phyloP scores from a whole-genome alignment of 1,140 invertebrate species.

The Berghia stephanieae region DNA sequence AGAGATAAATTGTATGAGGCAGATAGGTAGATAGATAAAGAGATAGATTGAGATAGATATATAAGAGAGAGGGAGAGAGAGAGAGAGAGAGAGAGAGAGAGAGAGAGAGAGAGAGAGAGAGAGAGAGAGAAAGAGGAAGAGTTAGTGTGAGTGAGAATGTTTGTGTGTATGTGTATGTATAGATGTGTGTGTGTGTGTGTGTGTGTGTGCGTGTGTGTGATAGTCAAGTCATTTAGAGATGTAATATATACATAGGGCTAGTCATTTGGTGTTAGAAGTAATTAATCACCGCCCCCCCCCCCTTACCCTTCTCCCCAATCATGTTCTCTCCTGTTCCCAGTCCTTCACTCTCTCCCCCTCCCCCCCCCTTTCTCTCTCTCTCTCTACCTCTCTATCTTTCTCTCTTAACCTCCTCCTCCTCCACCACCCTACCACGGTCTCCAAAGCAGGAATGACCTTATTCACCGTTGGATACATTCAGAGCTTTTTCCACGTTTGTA shows the following conservation, averaged over 20 bases:
- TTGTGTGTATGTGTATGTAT: not conserved
- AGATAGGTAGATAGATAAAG: too few species aligned
- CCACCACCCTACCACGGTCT: not conserved
- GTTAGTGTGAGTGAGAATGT: too few species aligned
- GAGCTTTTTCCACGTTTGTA: not conserved
- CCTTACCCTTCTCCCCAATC: not conserved
- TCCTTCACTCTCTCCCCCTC: not conserved
- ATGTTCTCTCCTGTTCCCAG: not conserved
- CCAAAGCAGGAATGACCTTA: too few species aligned
- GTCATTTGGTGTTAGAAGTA: not conserved
- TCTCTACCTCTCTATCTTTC: not conserved
- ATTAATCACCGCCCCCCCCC: not conserved
- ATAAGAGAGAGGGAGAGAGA: not conserved
- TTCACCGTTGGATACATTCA: not conserved
- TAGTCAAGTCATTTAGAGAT: not conserved
- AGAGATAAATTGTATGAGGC: not conserved
- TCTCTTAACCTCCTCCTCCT: not conserved
- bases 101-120: conserved; percentile 13
- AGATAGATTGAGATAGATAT: too few species aligned
- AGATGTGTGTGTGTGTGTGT: not conserved
- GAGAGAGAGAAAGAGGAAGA: not conserved
- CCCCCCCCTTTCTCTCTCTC: not conserved
- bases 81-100: conserved; percentile 34
- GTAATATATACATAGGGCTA: not conserved
- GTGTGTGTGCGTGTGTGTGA: not conserved